Conservation (phyloP, 1,140 invertebrate species). For the Thaumetopoea pityocampa region DNA sequence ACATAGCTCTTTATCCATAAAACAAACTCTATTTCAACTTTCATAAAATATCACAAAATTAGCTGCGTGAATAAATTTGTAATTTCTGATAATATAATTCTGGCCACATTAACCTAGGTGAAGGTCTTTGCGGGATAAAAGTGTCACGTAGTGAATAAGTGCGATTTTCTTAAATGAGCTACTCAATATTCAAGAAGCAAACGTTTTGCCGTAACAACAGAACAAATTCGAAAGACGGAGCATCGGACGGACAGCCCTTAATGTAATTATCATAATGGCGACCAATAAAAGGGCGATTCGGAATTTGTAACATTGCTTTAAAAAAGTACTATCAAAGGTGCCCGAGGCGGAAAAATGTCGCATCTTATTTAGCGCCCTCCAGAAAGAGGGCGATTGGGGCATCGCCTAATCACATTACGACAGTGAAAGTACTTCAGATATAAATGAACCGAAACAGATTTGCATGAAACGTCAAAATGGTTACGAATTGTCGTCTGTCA, state of each 20-base stretch:
- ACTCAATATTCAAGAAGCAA: conserved; percentile 67
- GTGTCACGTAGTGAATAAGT: conserved; percentile 67
- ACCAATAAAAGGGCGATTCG: conserved; percentile 68
- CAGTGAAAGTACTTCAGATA: conserved; percentile 60
- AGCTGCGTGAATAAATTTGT: conserved; percentile 35
- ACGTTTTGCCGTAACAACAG: conserved; percentile 64
- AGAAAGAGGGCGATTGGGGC: conserved; percentile 43
- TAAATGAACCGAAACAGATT: conserved; percentile 67
- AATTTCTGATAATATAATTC: conserved; percentile 46
- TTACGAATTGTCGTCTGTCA: conserved; percentile 35
- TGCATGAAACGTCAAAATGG: conserved; percentile 66
- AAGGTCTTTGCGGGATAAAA: conserved; percentile 44
- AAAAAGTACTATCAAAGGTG: conserved; percentile 72
- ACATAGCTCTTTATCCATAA: no score
- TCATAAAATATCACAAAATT: conserved; percentile 18
- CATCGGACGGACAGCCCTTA: conserved; percentile 66
- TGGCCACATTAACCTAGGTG: conserved; percentile 29
- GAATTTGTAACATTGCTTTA: conserved; percentile 69
- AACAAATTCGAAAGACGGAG: conserved; percentile 70
- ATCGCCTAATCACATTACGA: conserved; percentile 68
- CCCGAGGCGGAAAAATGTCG: conserved; percentile 69
- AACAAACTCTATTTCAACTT: conserved; percentile 1
- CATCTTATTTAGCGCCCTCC: conserved; percentile 68
- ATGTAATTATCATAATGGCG: conserved; percentile 73
- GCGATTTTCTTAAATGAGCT: conserved; percentile 70